These are phyloP conservation scores for Anthoscopus minutus DNA, from an alignment of 2,113 vertebrate genomes.

Conservation along the genomic window DNA sequence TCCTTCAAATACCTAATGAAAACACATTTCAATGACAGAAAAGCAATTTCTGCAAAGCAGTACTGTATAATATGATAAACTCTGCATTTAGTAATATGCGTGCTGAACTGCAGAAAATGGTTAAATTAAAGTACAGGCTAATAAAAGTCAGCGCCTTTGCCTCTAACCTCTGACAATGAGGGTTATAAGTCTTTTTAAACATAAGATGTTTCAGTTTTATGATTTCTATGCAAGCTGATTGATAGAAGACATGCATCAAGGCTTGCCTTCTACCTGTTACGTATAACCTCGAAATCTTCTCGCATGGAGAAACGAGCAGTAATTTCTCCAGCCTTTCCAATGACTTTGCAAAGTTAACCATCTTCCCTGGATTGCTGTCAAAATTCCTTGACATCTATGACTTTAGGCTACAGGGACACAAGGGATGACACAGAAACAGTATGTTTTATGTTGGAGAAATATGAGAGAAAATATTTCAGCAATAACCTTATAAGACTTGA, in stretches of 20 bases:
- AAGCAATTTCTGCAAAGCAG: conserved; percentile 5
- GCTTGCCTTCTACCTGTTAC: neutral
- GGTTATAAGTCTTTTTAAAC: neutral
- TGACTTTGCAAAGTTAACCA: neutral
- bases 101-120: neutral
- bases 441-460: neutral
- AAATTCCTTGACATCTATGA: neutral
- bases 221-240: neutral
- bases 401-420: neutral
- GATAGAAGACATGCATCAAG: neutral
- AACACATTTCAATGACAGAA: conserved; percentile 22
- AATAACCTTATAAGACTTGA: neutral
- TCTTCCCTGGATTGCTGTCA: neutral
- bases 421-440: neutral
- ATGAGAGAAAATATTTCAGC: neutral
- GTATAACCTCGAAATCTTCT: neutral
- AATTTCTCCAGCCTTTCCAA: neutral
- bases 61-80: neutral
- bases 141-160: neutral
- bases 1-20: conserved; percentile 12
- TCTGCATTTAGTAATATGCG: neutral
- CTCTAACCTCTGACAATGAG: neutral
- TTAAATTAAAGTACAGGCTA: neutral
- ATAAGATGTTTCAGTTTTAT: neutral
- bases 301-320: neutral